A percentile compares a stretch with the other conserved stretches of the same genome.
Conservation (phyloP, 2,888 invertebrate species). For the Plemyria rubiginata region DNA sequence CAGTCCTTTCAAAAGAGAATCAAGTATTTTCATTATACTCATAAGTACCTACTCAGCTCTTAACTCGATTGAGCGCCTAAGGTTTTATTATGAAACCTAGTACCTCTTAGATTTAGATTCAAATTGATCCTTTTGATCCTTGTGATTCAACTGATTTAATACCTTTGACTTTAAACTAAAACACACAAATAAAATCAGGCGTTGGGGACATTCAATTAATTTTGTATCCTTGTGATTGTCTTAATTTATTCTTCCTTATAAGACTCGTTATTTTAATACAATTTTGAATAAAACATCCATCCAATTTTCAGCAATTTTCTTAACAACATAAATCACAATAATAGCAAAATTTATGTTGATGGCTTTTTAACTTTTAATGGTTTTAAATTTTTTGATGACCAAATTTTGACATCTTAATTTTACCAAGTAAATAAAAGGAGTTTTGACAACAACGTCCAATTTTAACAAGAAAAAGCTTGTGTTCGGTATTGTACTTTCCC, state of each 20-base stretch:
- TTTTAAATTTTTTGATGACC: slow-evolving; percentile 36
- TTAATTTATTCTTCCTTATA: slow-evolving; percentile 19
- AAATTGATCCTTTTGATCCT: too few relatives aligned
- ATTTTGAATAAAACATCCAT: slow-evolving; percentile 12
- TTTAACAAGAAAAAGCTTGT: slow-evolving; percentile 29
- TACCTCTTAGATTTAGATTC: too few relatives aligned
- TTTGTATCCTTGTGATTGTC: neutral
- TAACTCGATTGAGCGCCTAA: too few relatives aligned
- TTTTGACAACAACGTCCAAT: slow-evolving; percentile 26
- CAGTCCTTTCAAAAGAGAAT: too few relatives aligned
- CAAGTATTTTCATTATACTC: too few relatives aligned
- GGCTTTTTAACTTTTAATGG: slow-evolving; percentile 26
- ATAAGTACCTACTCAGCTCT: too few relatives aligned
- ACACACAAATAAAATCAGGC: too few relatives aligned
- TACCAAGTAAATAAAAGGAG: slow-evolving; percentile 35
- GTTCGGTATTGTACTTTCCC: slow-evolving; percentile 20
- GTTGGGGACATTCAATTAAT: neutral
- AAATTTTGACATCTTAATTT: slow-evolving; percentile 41
- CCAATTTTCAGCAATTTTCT: slow-evolving; percentile 27
- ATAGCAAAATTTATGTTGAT: slow-evolving; percentile 40
- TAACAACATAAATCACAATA: slow-evolving; percentile 37
- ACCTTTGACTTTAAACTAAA: too few relatives aligned
- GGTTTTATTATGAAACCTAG: too few relatives aligned
- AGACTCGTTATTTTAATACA: slow-evolving; percentile 1
- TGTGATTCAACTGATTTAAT: too few relatives aligned